phyloP scores from a whole-genome alignment of 2,113 vertebrate genomes.

The Cinclus cinclus region DNA sequence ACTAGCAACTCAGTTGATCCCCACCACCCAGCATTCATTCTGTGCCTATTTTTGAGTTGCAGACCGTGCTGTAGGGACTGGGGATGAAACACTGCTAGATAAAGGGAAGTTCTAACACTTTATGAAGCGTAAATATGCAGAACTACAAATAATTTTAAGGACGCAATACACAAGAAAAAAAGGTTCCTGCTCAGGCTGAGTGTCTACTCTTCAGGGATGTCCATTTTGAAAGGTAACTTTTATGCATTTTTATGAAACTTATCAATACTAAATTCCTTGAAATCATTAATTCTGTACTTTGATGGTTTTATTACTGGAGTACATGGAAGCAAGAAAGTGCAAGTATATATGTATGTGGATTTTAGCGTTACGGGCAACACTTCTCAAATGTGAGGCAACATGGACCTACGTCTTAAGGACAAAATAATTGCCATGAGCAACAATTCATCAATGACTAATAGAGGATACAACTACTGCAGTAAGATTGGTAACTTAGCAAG shows the following conservation, averaged over 20 bases:
- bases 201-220: not conserved
- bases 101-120: not conserved
- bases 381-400: not conserved
- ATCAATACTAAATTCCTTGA: not conserved
- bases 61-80: not conserved
- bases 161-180: not conserved
- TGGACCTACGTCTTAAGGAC: rapidly evolving
- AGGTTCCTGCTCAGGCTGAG: not conserved
- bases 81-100: not conserved
- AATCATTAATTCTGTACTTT: not conserved
- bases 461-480: not conserved
- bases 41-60: not conserved
- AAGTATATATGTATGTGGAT: rapidly evolving
- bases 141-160: not conserved
- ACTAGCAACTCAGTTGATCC: not conserved
- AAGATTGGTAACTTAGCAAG: not conserved
- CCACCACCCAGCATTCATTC: not conserved
- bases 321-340: rapidly evolving
- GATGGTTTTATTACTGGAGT: not conserved
- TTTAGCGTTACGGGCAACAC: not conserved
- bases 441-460: not conserved
- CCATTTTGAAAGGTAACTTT: not conserved
- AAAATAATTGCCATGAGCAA: not conserved
- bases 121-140: not conserved
- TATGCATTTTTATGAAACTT: not conserved